Evolutionary conservation across 2,888 invertebrate genomes (phyloP), one percentile per base, ranked within the genome.

Genomic region (Gymnoscelis rufifasciata): DNA sequence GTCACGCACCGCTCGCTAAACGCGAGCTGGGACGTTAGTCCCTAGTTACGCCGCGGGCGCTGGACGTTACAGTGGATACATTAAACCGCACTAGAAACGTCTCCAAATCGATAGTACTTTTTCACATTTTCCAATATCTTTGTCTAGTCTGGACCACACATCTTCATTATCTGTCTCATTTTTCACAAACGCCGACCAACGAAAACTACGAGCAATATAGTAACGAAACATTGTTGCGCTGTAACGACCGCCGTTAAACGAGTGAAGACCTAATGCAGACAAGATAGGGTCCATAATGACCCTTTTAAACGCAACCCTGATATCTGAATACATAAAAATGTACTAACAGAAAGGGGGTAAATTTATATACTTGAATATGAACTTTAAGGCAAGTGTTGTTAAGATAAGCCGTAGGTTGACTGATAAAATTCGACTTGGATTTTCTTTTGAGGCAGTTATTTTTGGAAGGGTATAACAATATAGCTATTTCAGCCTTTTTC

Each of bases 281-380:
- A 55, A 67, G 68, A 73, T 71, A 72, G 48, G 56, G 52, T 39
- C 48, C 57, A 43, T 60, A 69, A 69, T 61, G 72, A 67, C 63
- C 66, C 54, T 62, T 69, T 78, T 70, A 72, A 73, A 71, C 54
- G 67, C 66, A 62, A 63, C 62, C 64, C 49, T 54, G 61, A 57
- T 63, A 63, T 64, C 59, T 55, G 47, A 39, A 54, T 53, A 56
- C 56, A 59, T 62, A 64, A 60, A 63, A 60, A 59, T 54, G 54
- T 51, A 52, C 49, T 43, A 54, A 52, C 53, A 54, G 54, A 61
- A 60, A 59, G 48, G 46, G 43, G 37, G 38, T 30, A 46, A 51
- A 51, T 54, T 55, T 55, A 59, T 51, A 55, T 50, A 55, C 52
- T 47, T 47, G 28, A 59, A 56, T 55, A 44, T 54, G 52, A 55